Conservation (phyloP, 2,113 vertebrate species). For the Python bivittatus region DNA sequence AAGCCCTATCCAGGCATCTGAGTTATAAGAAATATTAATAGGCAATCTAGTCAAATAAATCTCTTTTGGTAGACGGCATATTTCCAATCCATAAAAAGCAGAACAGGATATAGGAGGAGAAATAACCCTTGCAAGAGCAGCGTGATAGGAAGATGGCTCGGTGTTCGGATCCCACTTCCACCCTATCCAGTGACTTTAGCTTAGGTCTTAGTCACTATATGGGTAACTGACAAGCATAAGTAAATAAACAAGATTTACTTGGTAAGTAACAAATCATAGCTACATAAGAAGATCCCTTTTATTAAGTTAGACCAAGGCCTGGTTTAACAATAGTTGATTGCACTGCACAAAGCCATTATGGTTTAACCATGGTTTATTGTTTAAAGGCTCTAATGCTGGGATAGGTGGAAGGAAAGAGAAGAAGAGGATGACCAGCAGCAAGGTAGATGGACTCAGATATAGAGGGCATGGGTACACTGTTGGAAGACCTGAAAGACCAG, state of each 20-base stretch:
- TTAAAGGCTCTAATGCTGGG: too few relatives aligned
- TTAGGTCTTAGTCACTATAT: neutral
- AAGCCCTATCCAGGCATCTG: slow-evolving; percentile 49
- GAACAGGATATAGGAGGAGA: slow-evolving; percentile 9
- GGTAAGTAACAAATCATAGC: neutral
- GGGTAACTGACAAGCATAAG: neutral
- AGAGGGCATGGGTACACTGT: too few relatives aligned
- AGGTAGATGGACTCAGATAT: too few relatives aligned
- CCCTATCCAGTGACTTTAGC: neutral
- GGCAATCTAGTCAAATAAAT: slow-evolving; percentile 38
- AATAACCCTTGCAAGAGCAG: neutral
- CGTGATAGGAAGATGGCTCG: slow-evolving; percentile 1
- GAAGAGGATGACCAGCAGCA: too few relatives aligned
- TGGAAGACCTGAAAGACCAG: too few relatives aligned
- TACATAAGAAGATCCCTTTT: neutral
- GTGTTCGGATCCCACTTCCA: neutral
- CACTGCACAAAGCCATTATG: too few relatives aligned
- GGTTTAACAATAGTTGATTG: too few relatives aligned
- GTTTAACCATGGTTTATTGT: too few relatives aligned
- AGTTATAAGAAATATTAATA: slow-evolving; percentile 31
- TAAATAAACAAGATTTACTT: neutral
- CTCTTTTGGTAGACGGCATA: slow-evolving; percentile 35
- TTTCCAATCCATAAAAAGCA: slow-evolving; percentile 24
- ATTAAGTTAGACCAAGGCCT: neutral
- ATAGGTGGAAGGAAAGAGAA: too few relatives aligned